phyloP scores from a whole-genome alignment of 2,113 vertebrate genomes.

The Prionailurus bengalensis region DNA sequence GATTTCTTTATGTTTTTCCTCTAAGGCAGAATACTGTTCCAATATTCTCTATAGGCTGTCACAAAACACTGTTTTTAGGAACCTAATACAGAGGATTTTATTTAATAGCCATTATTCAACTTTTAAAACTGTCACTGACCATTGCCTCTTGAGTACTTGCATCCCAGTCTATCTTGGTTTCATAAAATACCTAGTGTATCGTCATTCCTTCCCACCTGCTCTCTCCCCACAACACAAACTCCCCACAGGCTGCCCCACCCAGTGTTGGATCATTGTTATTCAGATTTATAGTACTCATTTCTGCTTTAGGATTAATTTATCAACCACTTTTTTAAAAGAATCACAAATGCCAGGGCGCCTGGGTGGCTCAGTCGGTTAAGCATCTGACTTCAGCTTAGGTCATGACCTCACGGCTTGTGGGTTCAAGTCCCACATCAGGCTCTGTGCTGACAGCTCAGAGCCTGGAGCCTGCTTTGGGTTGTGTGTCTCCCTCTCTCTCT shows the following conservation, averaged over 20 bases:
- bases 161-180: neutral
- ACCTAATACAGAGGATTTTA: neutral
- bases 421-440: no score
- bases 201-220: neutral
- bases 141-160: neutral
- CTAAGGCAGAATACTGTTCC: neutral
- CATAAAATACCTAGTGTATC: neutral
- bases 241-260: neutral
- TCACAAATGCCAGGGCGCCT: neutral
- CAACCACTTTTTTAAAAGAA: neutral
- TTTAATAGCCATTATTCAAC: constrained; percentile 16
- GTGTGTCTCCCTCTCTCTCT: no score
- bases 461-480: no score
- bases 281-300: neutral
- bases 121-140: constrained; percentile 7
- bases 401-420: no score
- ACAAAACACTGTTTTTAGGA: neutral
- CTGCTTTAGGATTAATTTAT: neutral
- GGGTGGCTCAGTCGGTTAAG: no score
- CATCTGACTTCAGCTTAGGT: no score
- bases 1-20: neutral
- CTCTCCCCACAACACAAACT: neutral
- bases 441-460: no score
- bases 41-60: neutral
- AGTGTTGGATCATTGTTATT: neutral